These are phyloP conservation scores for Pilophorus perplexus DNA, from an alignment of 2,888 invertebrate species.

Conservation along the genomic window DNA sequence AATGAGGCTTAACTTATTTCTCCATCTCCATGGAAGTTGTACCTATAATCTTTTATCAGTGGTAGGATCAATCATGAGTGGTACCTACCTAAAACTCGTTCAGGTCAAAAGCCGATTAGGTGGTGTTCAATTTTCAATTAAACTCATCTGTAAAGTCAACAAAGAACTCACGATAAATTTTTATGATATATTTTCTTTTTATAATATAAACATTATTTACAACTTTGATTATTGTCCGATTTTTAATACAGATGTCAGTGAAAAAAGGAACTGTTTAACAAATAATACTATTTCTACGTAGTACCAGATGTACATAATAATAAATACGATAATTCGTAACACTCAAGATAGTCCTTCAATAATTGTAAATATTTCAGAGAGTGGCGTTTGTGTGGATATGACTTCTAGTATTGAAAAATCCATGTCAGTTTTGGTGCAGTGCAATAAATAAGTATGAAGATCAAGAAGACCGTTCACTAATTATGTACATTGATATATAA, in stretches of 20 bases:
- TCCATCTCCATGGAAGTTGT: no score
- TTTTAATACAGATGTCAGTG: conserved; percentile 42
- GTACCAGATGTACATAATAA: background rate
- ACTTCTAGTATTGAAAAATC: conserved; percentile 15
- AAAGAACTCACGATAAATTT: no score
- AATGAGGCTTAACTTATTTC: no score
- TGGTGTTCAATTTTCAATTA: no score
- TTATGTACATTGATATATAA: conserved; percentile 11
- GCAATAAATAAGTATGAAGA: background rate
- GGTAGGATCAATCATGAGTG: no score
- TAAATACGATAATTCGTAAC: conserved; percentile 4
- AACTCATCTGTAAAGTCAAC: no score
- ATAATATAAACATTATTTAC: conserved; percentile 44
- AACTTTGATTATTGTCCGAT: conserved; percentile 43
- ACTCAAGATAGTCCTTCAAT: no score
- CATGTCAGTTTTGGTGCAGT: conserved; percentile 17
- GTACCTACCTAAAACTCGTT: no score
- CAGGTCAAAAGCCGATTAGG: no score
- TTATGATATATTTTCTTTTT: conserved; percentile 12
- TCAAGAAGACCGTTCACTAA: background rate
- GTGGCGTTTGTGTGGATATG: conserved; percentile 13
- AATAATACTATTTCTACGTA: conserved; percentile 13
- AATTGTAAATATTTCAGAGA: background rate
- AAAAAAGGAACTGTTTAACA: conserved; percentile 21
- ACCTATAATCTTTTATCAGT: no score